Conservation (phyloP, 2,113 vertebrate species). For the Macaca nemestrina region DNA sequence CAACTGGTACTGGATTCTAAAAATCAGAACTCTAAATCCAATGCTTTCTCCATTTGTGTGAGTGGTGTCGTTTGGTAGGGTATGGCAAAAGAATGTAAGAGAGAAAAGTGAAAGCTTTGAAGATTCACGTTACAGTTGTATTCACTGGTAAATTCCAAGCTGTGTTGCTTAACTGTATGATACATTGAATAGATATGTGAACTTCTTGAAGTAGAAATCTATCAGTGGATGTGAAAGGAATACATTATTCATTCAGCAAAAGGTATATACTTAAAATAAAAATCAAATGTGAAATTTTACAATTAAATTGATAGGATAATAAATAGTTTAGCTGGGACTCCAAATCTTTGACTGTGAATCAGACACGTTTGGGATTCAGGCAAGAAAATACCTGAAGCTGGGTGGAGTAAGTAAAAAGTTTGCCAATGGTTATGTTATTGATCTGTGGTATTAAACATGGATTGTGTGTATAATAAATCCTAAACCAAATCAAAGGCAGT, state of each 20-base stretch:
- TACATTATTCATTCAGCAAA: neutral
- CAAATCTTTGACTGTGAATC: neutral
- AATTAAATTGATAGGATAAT: neutral
- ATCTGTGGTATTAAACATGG: conserved; percentile 54
- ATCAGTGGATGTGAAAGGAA: neutral
- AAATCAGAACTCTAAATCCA: neutral
- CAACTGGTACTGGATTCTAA: neutral
- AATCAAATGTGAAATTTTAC: neutral
- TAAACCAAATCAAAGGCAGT: conserved; percentile 57
- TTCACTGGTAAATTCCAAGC: neutral
- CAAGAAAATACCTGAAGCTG: conserved; percentile 55
- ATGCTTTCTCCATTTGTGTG: neutral
- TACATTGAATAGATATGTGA: neutral
- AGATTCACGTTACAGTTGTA: neutral
- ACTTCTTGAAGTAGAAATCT: neutral
- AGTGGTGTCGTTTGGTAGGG: neutral
- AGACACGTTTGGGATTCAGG: neutral
- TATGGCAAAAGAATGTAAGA: neutral
- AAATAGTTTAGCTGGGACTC: neutral
- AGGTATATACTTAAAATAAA: neutral
- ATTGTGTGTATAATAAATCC: conserved; percentile 17
- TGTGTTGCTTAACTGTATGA: neutral
- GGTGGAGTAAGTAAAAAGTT: conserved; percentile 2
- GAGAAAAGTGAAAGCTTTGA: neutral
- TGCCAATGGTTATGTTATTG: conserved; percentile 38